Evolutionary conservation across 2,797 vertebrate genomes (phyloP), one percentile per base, ranked within the genome.

Genomic region (Microctenopoma lineatum): DNA sequence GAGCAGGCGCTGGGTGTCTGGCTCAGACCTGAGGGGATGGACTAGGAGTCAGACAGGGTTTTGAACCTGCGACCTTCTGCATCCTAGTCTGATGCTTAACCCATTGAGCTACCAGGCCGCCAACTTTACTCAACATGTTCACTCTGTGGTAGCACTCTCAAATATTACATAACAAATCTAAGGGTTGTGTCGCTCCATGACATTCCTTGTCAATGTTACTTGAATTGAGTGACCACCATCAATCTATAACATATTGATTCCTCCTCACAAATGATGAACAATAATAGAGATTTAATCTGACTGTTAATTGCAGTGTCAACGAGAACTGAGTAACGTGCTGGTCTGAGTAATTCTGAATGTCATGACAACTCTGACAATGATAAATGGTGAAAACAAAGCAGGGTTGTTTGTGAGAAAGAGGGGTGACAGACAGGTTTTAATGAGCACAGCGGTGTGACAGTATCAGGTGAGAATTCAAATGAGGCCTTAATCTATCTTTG

Each of bases 391-490:
- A 86, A 89, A 87, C 78, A 86, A 84, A 84, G 77, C 86, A 44
- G 70, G 70, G 55, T 70, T 83, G 76, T 82, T 86, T 87, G 81
- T 57, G 74, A 60, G 71, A 51, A 45, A 75, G 77, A 81, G 50
- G 74, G 85, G 59, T 93, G 92, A 94, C 86, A 73, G 92, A 91
- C 89, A 92, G 90, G 65, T 87, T 92, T 91, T 93, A 93, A 94
- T 94, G 92, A 92, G 90, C 79, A 73, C 89, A 90, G 88, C 79
- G 46, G 84, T 80, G 83, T 91, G 89, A 92, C 87, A 86, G 86
- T 89, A 88, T 92, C 91, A 91, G 91, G 85, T 92, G 87, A 87
- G 83, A 85, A 92, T 92, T 87, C 86, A 92, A 93, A 92, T 90
- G 82, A 88, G 87, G 81, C 81, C 81, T 83, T 84, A 88, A 89